A percentile compares a stretch with the other conserved stretches of the same genome.
phyloP scores from a whole-genome alignment of 1,140 invertebrate genomes.

The Potamilus streckersoni region DNA sequence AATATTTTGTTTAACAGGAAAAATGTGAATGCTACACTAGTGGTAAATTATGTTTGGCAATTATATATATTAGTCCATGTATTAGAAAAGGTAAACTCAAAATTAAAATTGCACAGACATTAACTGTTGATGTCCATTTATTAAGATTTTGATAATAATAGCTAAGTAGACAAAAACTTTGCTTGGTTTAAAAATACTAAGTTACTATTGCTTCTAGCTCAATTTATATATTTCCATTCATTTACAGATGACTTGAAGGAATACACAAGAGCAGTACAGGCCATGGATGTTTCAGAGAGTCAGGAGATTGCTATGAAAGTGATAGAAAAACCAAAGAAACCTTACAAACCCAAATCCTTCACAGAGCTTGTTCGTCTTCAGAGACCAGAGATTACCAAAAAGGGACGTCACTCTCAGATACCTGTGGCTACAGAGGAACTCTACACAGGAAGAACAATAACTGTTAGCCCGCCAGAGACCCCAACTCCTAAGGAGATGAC shows the following conservation, averaged over 20 bases:
- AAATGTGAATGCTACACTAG: no score
- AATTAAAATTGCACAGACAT: no score
- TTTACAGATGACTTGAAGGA: conserved; percentile 34
- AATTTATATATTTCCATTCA: background rate
- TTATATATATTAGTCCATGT: no score
- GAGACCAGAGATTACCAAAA: conserved; percentile 58
- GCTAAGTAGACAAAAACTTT: no score
- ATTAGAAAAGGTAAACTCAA: no score
- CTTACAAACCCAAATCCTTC: conserved; percentile 50
- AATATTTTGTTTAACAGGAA: no score
- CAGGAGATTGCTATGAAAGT: conserved; percentile 22
- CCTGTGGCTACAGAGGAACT: conserved; percentile 12
- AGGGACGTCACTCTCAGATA: conserved; percentile 21
- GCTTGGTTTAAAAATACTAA: no score
- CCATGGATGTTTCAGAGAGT: conserved; percentile 39
- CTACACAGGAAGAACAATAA: background rate
- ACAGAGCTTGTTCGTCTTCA: conserved; percentile 57
- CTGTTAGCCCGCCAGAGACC: conserved; percentile 13
- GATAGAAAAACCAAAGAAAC: conserved; percentile 20
- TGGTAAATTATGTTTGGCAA: no score
- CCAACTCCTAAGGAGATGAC: conserved; percentile 20
- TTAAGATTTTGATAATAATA: no score
- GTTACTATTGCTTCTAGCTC: no score
- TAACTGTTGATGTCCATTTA: no score
- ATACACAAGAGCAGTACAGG: conserved; percentile 41